These are phyloP conservation scores for Drosophila lini DNA, from an alignment of 1,140 invertebrate species.

Conservation along the genomic window DNA sequence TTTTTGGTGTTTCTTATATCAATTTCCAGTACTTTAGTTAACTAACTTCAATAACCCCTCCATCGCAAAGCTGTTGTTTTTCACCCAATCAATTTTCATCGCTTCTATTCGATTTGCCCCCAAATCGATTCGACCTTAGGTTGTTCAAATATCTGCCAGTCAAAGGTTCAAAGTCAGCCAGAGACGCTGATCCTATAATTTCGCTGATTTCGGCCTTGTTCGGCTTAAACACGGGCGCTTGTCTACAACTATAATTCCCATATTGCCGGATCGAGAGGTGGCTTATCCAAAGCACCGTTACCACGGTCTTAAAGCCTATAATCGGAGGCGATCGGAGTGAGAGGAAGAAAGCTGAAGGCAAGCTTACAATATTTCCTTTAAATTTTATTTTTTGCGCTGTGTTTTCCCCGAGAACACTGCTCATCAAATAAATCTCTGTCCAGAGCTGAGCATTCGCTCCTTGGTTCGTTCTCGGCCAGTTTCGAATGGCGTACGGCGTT, in stretches of 20 bases:
- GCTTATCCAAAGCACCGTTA: constrained; percentile 56
- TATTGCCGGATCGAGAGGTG: constrained; percentile 47
- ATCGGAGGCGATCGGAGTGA: constrained; percentile 41
- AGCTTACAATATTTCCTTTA: constrained; percentile 58
- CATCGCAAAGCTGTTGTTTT: constrained; percentile 4
- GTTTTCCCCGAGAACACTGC: constrained; percentile 45
- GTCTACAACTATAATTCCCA: constrained; percentile 44
- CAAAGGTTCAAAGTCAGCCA: constrained; percentile 44
- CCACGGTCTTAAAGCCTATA: constrained; percentile 64
- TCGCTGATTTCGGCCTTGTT: constrained; percentile 44
- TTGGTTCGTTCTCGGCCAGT: constrained; percentile 34
- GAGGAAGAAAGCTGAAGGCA: constrained; percentile 32
- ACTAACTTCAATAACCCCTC: neutral
- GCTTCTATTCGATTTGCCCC: constrained; percentile 30
- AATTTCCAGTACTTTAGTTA: neutral
- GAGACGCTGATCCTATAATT: constrained; percentile 30
- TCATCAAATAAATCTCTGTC: constrained; percentile 83
- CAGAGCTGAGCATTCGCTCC: constrained; percentile 53
- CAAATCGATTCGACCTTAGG: constrained; percentile 39
- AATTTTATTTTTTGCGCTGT: constrained; percentile 23
- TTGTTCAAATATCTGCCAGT: constrained; percentile 48
- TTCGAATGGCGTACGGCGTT: constrained; percentile 61
- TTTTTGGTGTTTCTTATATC: neutral
- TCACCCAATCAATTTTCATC: constrained; percentile 37
- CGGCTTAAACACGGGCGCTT: constrained; percentile 37